Evolutionary conservation across 2,113 vertebrate species (phyloP), one percentile per base, ranked within the genome.

Genomic region (Paralichthys olivaceus): DNA sequence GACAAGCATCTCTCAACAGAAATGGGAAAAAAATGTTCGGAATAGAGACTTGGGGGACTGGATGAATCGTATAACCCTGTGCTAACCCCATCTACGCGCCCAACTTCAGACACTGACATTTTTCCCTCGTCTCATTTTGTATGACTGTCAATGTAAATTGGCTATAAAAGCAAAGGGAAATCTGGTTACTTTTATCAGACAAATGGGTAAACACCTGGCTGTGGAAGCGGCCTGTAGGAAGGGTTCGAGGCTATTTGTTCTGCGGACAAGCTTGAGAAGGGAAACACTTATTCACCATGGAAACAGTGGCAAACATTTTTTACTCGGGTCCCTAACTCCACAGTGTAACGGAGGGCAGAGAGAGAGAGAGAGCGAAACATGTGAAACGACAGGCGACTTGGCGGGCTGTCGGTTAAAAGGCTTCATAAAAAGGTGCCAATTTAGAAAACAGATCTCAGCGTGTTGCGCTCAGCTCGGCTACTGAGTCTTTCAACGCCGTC

Each of bases 1-100:
- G 90, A 90, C 94, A 94, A 92, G 82, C 87, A 88, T 94, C 91
- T 92, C 85, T 83, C 82, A 73, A 68, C 56, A 83, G 82, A 82
- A 79, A 69, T 77, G 75, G 89, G 91, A 89, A 92, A 88, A 80
- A 79, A 87, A 79, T 71, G 62, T 77, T 72, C 17, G 84, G 83
- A 82, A 83, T 67, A 55, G 43, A 79, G 78, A 88, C 56, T 84
- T 72, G 67, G 54, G 67, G 75, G 62, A 84, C 74, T 70, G 74
- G 84, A 90, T 87, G 83, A 87, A 86, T 87, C 85, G 70, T 69
- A 65, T 86, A 90, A 91, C 87, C 88, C 76, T 66, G 67, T 17
- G 26, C 84, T 89, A 87, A 91, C 90, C 89, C 86, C 68, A 86
- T 91, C 84, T 60, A 70, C 20, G 64, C 74, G 55, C 73, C 55